Evolutionary conservation across 2,797 vertebrate genomes (phyloP).

Genomic region (Huso huso): DNA sequence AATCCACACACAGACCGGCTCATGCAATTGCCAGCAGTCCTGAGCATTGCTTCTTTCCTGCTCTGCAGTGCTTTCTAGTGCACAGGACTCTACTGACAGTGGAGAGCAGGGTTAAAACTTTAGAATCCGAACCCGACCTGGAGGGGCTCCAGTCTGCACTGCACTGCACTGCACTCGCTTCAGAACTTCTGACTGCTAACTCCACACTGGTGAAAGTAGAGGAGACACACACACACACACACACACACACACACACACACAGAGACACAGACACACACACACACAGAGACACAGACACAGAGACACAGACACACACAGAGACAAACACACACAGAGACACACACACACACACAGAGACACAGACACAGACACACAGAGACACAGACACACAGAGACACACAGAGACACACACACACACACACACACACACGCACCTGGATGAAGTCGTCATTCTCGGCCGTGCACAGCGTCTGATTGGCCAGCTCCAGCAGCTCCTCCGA

Average conservation of each 20-base stretch:
- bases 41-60: slow-evolving; percentile 10
- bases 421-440: slow-evolving; percentile 57
- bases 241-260: too few relatives aligned
- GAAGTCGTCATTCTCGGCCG: slow-evolving; percentile 66
- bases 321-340: neutral
- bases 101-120: slow-evolving; percentile 14
- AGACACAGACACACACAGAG: too few relatives aligned
- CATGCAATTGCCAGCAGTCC: slow-evolving; percentile 28
- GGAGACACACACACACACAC: too few relatives aligned
- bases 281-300: neutral
- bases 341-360: neutral
- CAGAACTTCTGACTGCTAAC: too few relatives aligned
- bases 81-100: slow-evolving; percentile 15
- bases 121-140: slow-evolving; percentile 1
- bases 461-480: slow-evolving; percentile 85
- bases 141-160: neutral
- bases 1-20: neutral
- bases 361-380: too few relatives aligned
- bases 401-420: too few relatives aligned
- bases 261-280: slow-evolving; percentile 17
- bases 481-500: slow-evolving; percentile 88
- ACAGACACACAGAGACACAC: too few relatives aligned
- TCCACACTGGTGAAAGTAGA: too few relatives aligned
- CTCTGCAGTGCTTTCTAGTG: too few relatives aligned
- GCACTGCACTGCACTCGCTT: neutral